Evolutionary conservation across 2,888 invertebrate genomes (phyloP).

Genomic region (Andrena minutula): DNA sequence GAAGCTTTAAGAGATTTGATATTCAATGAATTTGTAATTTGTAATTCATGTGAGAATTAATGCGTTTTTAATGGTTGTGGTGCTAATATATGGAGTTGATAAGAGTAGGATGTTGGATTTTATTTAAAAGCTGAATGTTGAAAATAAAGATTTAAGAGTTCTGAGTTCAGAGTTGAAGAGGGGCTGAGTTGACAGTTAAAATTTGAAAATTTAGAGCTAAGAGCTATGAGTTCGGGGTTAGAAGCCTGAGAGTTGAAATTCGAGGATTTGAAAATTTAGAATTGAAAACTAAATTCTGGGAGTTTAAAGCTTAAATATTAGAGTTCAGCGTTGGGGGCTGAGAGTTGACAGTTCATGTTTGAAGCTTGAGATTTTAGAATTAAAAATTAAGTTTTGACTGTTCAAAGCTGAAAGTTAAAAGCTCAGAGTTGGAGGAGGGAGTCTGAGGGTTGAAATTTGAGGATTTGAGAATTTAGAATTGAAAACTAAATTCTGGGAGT

Average conservation of each 20-base stretch:
- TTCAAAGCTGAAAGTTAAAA: background rate
- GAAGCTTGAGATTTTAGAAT: background rate
- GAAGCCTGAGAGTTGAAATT: background rate
- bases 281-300: background rate
- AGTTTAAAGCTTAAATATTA: background rate
- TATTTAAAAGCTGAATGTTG: too few relatives aligned
- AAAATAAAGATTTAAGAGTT: too few relatives aligned
- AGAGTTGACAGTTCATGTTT: background rate
- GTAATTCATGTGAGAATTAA: too few relatives aligned
- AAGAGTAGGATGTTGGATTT: too few relatives aligned
- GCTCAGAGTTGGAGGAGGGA: background rate
- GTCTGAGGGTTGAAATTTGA: background rate
- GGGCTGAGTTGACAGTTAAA: background rate
- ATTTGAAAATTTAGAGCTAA: background rate
- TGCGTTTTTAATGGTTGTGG: too few relatives aligned
- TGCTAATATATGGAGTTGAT: too few relatives aligned
- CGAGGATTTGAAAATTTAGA: background rate
- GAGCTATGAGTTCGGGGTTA: background rate
- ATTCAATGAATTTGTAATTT: too few relatives aligned
- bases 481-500: too few relatives aligned
- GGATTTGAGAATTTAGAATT: background rate
- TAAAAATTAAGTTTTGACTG: background rate
- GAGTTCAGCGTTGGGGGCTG: background rate
- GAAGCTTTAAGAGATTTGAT: background rate
- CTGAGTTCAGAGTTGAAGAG: too few relatives aligned